These are phyloP conservation scores for Pygocentrus nattereri DNA, from an alignment of 2,797 vertebrate genomes.

Conservation along the genomic window DNA sequence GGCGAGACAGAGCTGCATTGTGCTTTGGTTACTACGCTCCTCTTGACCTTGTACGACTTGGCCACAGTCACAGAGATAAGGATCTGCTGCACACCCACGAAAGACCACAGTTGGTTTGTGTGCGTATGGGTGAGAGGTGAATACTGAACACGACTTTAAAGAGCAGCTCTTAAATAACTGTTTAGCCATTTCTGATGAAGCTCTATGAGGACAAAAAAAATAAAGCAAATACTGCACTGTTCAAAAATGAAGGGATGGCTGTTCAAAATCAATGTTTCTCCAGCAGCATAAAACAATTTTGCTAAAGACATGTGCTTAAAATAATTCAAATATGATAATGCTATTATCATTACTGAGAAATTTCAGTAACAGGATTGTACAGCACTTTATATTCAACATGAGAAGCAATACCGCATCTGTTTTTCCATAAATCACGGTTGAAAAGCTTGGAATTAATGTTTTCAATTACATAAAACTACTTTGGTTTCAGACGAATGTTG, in stretches of 20 bases:
- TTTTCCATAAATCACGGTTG: too few relatives aligned
- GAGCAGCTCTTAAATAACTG: background rate
- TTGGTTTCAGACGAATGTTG: too few relatives aligned
- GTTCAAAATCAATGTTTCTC: too few relatives aligned
- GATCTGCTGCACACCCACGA: constrained; percentile 14
- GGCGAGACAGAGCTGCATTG: background rate
- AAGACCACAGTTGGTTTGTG: background rate
- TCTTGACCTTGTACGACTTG: background rate
- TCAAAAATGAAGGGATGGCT: too few relatives aligned
- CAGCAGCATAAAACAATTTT: too few relatives aligned
- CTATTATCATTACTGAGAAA: too few relatives aligned
- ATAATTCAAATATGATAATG: too few relatives aligned
- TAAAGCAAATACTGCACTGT: background rate
- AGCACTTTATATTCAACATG: background rate
- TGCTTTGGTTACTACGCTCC: background rate
- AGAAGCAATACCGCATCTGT: too few relatives aligned
- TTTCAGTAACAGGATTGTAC: background rate
- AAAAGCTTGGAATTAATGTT: too few relatives aligned
- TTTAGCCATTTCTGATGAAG: background rate
- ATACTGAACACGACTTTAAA: background rate
- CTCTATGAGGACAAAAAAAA: background rate
- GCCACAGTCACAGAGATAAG: constrained; percentile 15
- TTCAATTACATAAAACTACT: too few relatives aligned
- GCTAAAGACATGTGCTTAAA: too few relatives aligned
- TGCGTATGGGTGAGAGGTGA: background rate